Base-by-base conservation (phyloP, 2,888 invertebrate species). In the Stegophylla sp. region DNA sequence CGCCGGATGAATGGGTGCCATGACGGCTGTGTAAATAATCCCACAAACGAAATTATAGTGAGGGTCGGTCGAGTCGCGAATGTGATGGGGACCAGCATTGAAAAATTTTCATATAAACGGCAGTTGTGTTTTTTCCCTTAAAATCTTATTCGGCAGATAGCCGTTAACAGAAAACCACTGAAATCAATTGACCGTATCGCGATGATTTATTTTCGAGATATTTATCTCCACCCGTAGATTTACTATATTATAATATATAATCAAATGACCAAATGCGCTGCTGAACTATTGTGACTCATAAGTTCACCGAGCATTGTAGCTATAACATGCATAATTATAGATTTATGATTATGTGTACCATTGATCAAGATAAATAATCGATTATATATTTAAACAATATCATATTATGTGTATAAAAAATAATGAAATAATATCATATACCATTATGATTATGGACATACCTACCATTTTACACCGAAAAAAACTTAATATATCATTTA, bases 111-210 rank as follows among this genome's bases (percentile, higher is more conserved):
- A 34, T 34, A 51, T 69, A 51, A 51, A 69, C 69, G 17, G 23
- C 43, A 69, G n/a, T 17, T 5, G 34, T 23, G 20, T 71, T 20
- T 71, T 48, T 34, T 53, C 69, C 45, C 67, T 28, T 13, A 53
- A 53, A 41, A 13, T 41, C 15, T 10, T 10, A 20, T 17, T 2
- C 53, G 53, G 69, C 71, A 71, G 53, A 56, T 56, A 48, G 48
- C 48, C n/a, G n/a, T 17, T 53, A 20, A 9, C 15, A 56, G 20
- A 56, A 17, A 9, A 34, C 53, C 34, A 34, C 69, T 3, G 71
- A 41, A 71, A 71, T 71, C 71, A 71, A 71, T 71, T 56, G 71
- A 53, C 71, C 71, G 51, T 34, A 51, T 51, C 69, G 4, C n/a
- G 34, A 71, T 56, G 71, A 71, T 71, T 53, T 71, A 71, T 71